These are phyloP conservation scores for Bettongia penicillata DNA, from an alignment of 2,113 vertebrate genomes.

Conservation along the genomic window DNA sequence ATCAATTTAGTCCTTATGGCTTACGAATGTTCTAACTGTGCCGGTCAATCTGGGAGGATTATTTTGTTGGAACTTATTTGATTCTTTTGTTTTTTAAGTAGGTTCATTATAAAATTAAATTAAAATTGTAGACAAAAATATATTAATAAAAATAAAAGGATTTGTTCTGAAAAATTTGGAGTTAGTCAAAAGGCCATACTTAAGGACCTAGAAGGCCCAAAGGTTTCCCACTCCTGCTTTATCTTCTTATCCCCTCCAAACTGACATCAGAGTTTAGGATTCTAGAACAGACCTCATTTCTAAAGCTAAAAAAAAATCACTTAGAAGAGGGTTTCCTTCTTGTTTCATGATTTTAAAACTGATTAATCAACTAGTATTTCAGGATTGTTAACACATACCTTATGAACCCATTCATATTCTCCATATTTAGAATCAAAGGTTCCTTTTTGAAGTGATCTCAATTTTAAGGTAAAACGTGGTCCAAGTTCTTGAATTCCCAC, in stretches of 20 bases:
- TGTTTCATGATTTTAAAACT: constrained; percentile 11
- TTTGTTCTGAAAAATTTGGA: too few species aligned
- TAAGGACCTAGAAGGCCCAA: too few species aligned
- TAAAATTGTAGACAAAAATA: too few species aligned
- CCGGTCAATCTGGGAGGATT: too few species aligned
- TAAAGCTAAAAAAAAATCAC: neutral
- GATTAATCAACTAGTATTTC: constrained; percentile 1
- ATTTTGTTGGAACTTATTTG: too few species aligned
- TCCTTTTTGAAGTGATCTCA: constrained; percentile 97
- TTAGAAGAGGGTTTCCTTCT: constrained; percentile 1
- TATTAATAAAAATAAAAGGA: too few species aligned
- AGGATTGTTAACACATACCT: constrained; percentile 84
- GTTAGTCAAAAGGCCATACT: too few species aligned
- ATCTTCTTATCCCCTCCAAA: neutral
- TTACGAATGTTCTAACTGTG: too few species aligned
- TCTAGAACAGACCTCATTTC: neutral
- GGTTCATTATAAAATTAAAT: too few species aligned
- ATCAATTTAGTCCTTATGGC: too few species aligned
- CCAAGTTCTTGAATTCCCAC: constrained; percentile 98
- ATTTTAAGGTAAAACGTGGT: constrained; percentile 97
- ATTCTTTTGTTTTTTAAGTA: too few species aligned
- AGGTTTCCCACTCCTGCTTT: neutral
- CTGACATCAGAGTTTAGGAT: neutral
- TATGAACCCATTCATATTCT: constrained; percentile 99
- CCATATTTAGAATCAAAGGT: constrained; percentile 99